Evolutionary conservation across 2,113 vertebrate species (phyloP), one percentile per base, ranked within the genome.

Genomic region (Chionis minor): DNA sequence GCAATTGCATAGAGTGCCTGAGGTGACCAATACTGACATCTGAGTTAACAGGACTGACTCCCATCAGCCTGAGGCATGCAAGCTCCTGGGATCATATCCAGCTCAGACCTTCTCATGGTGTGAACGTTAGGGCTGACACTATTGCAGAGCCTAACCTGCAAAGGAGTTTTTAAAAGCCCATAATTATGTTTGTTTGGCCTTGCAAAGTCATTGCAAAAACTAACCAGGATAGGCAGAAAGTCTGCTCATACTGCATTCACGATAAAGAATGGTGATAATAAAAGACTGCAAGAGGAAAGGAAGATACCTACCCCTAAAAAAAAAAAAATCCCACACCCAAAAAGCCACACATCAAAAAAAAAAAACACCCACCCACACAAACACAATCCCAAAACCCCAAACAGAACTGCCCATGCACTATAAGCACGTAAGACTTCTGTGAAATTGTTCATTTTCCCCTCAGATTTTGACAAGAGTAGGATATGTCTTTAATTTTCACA

Each of bases 141-240:
- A 85, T 84, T 94, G 61, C 75, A 95, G 77, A 83, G n/a, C 30
- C 71, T 75, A 86, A 88, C 55, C 81, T 87, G 80, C 73, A 92
- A 95, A 88, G 54, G 59, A 78, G 55, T 58, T 95, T 96, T 88
- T 71, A 82, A 81, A 94, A 92, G 63, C 69, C 67, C 95, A 3
- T 65, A 92, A 93, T 94, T 92, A 94, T 24, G 27, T 75, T 70
- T 96, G 84, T 83, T 96, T 75, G 56, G 47, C 77, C 65, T 84
- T 92, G 59, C 75, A 92, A 94, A 94, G 35, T 49, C 24, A 13
- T 58, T 59, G 49, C 56, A 56, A 94, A 92, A 81, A 94, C 58
- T 71, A 95, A 93, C 28, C 40, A 87, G 42, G 38, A 67, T 13
- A 82, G 71, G 67, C 45, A 93, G 80, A 73, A 91, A 66, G 28